Evolutionary conservation across 2,113 vertebrate genomes (phyloP).

Genomic region (Ramphastos sulfuratus): DNA sequence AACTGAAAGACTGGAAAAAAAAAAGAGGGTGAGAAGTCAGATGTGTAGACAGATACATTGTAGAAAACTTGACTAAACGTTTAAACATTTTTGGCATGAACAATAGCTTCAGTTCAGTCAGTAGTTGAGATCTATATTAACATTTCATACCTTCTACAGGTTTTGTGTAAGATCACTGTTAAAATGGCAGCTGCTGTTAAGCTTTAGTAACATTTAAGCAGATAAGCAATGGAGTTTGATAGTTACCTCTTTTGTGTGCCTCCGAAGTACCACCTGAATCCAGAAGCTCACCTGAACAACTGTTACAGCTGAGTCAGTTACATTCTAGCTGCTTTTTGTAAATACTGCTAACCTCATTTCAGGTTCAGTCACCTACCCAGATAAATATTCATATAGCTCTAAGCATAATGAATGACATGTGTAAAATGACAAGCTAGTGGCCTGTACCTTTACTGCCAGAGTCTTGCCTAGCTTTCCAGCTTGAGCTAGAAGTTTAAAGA

Average conservation of each 20-base stretch:
- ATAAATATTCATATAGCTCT: neutral
- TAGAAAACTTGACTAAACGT: neutral
- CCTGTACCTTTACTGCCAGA: neutral
- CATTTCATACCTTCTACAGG: neutral
- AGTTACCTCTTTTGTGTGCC: neutral
- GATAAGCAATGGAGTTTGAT: neutral
- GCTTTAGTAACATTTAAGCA: neutral
- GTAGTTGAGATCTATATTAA: neutral
- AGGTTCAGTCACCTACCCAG: neutral
- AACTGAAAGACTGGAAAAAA: neutral
- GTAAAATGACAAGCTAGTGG: neutral
- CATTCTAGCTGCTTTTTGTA: neutral
- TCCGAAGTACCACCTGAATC: neutral
- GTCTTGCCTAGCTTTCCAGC: neutral
- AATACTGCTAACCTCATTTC: neutral
- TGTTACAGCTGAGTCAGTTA: neutral
- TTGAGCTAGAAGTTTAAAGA: neutral
- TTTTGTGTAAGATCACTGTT: neutral
- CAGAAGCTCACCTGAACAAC: neutral
- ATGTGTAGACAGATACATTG: neutral
- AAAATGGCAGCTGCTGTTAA: neutral
- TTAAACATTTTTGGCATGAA: neutral
- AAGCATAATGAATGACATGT: neutral
- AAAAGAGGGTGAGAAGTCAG: accelerated
- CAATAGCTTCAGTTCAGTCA: neutral